phyloP scores from a whole-genome alignment of 2,888 invertebrate species.

The Tenthredo scrophulariae region DNA sequence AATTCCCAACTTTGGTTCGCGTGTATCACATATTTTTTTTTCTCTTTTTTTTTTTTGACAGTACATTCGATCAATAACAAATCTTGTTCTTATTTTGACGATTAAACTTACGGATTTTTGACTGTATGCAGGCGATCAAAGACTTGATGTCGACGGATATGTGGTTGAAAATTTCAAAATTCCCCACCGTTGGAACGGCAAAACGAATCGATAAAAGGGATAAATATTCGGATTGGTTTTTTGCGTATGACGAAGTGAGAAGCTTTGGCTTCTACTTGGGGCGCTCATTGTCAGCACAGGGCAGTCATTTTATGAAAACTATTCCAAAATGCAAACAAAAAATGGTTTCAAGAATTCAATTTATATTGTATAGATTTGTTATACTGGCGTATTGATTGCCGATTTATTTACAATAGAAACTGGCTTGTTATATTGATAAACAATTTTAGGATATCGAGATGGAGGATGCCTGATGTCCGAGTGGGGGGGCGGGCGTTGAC shows the following conservation, averaged over 20 bases:
- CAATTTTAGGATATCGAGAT: neutral
- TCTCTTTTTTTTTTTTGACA: neutral
- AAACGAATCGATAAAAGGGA: neutral
- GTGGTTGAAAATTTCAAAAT: neutral
- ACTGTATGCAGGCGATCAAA: neutral
- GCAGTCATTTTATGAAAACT: no score
- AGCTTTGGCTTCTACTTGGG: neutral
- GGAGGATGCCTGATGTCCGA: neutral
- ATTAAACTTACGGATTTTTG: neutral
- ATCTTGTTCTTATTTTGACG: neutral
- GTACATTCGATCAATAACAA: neutral
- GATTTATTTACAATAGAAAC: neutral
- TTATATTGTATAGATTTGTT: neutral
- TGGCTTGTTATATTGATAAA: neutral
- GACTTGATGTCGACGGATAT: neutral
- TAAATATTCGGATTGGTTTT: neutral
- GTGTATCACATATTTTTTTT: neutral
- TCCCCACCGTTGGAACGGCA: neutral
- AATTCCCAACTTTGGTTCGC: neutral
- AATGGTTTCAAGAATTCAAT: neutral
- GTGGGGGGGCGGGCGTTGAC: neutral
- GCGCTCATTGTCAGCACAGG: no score
- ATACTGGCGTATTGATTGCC: neutral
- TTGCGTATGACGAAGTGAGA: neutral
- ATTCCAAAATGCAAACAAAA: neutral